These are phyloP conservation scores for Parasteatoda lunata DNA, from an alignment of 2,888 invertebrate genomes.

Conservation along the genomic window DNA sequence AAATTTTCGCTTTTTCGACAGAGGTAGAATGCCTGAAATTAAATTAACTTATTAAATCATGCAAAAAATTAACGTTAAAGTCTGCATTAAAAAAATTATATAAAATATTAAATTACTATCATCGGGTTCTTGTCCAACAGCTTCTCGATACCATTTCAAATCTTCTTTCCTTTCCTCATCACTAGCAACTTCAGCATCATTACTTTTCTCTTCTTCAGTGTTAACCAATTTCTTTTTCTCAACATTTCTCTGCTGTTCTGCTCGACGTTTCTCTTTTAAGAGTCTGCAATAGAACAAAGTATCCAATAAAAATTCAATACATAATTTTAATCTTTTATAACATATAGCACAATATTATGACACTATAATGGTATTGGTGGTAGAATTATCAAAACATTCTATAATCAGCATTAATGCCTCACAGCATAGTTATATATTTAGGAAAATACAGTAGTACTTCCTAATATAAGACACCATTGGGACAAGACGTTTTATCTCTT, in stretches of 20 bases:
- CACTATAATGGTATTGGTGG: too few species aligned
- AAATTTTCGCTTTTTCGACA: constrained; percentile 7
- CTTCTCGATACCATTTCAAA: constrained; percentile 86
- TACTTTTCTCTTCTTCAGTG: constrained; percentile 72
- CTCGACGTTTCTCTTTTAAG: constrained; percentile 80
- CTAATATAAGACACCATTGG: too few species aligned
- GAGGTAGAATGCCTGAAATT: constrained; percentile 20
- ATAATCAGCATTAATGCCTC: too few species aligned
- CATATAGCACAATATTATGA: too few species aligned
- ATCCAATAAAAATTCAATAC: too few species aligned
- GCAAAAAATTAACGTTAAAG: not conserved
- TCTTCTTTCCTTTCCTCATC: constrained; percentile 80
- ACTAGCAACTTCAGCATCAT: constrained; percentile 74
- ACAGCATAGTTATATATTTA: too few species aligned
- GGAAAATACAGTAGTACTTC: too few species aligned
- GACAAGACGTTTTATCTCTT: too few species aligned
- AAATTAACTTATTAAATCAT: not conserved
- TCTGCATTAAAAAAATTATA: not conserved
- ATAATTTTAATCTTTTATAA: too few species aligned
- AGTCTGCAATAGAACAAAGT: constrained; percentile 6
- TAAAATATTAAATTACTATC: constrained; percentile 32
- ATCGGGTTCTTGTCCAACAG: constrained; percentile 92
- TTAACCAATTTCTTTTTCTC: constrained; percentile 79
- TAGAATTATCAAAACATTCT: too few species aligned
- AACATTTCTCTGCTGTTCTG: constrained; percentile 75